Percentiles rank a stretch among this genome's conserved stretches.
phyloP scores from a whole-genome alignment of 2,888 invertebrate genomes.

The Acleris sparsana region DNA sequence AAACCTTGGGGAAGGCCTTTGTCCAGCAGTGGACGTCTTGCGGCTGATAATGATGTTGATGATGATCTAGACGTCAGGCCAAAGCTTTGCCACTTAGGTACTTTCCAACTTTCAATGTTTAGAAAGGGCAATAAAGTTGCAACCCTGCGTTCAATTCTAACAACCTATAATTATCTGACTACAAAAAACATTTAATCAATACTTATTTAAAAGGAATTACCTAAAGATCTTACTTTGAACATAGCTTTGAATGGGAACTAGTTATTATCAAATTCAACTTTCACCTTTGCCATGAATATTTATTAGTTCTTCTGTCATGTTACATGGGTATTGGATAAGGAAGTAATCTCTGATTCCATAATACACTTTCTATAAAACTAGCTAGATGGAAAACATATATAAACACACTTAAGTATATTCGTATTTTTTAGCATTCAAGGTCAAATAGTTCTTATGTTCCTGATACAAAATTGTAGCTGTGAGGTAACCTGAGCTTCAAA shows the following conservation, averaged over 20 bases:
- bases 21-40: too few species aligned
- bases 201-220: conserved; percentile 10
- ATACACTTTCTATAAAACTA: conserved; percentile 24
- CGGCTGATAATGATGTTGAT: too few species aligned
- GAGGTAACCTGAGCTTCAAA: conserved; percentile 45
- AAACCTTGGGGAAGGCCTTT: too few species aligned
- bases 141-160: not conserved
- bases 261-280: conserved; percentile 40
- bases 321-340: conserved; percentile 24
- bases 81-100: not conserved
- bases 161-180: conserved; percentile 17
- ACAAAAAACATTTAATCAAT: conserved; percentile 22
- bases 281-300: conserved; percentile 41
- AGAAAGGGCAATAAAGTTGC: conserved; percentile 9
- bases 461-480: conserved; percentile 15
- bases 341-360: conserved; percentile 11
- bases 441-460: not conserved
- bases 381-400: conserved; percentile 1
- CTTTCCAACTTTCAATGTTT: not conserved
- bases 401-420: not conserved
- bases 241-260: conserved; percentile 20
- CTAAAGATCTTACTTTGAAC: conserved; percentile 11
- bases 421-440: conserved; percentile 12
- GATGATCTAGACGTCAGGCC: too few species aligned
- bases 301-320: conserved; percentile 19